A percentile compares a stretch with the other conserved stretches of the same genome.
Evolutionary conservation across 2,888 invertebrate species (phyloP).

Genomic region (Cephus rjabovi): DNA sequence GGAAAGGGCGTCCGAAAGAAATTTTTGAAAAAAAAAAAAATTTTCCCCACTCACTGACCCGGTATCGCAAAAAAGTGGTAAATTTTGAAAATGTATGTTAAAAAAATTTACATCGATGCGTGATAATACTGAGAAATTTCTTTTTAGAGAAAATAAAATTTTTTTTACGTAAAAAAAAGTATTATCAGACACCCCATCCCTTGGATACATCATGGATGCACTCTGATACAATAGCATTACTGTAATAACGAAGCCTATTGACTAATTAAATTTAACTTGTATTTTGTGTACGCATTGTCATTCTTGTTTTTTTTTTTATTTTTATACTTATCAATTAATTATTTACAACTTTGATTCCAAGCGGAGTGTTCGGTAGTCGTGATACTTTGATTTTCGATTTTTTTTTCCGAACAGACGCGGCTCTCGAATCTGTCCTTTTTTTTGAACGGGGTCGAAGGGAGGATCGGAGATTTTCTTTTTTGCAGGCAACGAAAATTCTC

Average conservation of each 20-base stretch:
- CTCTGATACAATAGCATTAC: neutral
- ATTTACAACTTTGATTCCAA: constrained; percentile 44
- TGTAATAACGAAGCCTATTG: neutral
- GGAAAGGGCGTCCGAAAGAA: neutral
- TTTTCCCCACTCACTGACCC: too few species aligned
- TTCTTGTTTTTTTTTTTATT: neutral
- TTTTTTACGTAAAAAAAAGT: too few species aligned
- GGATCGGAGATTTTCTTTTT: neutral
- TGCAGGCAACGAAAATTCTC: neutral
- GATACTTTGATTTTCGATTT: neutral
- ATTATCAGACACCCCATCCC: neutral
- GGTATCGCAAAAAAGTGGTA: too few species aligned
- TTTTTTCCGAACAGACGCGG: neutral
- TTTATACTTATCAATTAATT: constrained; percentile 28
- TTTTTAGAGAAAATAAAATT: neutral
- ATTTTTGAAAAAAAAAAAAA: too few species aligned
- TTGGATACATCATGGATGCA: neutral
- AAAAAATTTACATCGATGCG: neutral
- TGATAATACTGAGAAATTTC: neutral
- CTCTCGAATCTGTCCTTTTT: neutral
- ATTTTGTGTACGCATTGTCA: neutral
- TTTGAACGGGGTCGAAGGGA: neutral
- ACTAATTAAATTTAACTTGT: neutral
- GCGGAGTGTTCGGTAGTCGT: constrained; percentile 5
- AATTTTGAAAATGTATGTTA: too few species aligned